Evolutionary conservation across 64 coral and sea anemone genomes (phyloP).

Genomic region (Montipora capricornis): DNA sequence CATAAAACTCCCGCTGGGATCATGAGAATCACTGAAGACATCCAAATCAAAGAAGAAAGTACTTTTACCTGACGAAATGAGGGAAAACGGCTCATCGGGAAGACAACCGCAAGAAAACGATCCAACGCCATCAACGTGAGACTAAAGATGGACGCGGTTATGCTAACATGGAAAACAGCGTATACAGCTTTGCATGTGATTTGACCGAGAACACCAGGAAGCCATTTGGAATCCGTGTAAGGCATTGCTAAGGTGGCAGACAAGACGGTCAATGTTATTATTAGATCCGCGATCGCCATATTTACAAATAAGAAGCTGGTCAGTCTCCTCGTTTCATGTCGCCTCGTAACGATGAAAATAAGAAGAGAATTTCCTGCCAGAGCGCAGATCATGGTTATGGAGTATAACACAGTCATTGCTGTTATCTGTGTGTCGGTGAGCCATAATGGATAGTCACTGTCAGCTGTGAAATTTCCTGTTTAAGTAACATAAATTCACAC

Average conservation of each 20-base stretch:
- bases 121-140: background rate
- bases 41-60: background rate
- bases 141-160: conserved; percentile 9
- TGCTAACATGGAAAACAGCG: background rate
- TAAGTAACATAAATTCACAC: background rate
- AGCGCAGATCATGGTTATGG: background rate
- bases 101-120: conserved; percentile 4
- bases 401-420: background rate
- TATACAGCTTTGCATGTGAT: conserved; percentile 8
- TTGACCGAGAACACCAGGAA: background rate
- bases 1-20: background rate
- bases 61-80: background rate
- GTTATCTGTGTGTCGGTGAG: background rate
- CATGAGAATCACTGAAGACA: background rate
- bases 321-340: background rate
- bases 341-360: background rate
- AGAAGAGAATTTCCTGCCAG: background rate
- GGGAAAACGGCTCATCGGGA: background rate
- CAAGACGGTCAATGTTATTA: background rate
- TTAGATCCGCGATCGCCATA: background rate
- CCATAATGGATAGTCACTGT: background rate
- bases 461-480: background rate
- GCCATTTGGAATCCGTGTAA: background rate
- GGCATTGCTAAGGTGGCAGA: background rate
- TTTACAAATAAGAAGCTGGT: conserved; percentile 10